A percentile compares a stretch with the other conserved stretches of the same genome.
Evolutionary conservation across 2,113 vertebrate species (phyloP).

Genomic region (Xiphophorus couchianus): DNA sequence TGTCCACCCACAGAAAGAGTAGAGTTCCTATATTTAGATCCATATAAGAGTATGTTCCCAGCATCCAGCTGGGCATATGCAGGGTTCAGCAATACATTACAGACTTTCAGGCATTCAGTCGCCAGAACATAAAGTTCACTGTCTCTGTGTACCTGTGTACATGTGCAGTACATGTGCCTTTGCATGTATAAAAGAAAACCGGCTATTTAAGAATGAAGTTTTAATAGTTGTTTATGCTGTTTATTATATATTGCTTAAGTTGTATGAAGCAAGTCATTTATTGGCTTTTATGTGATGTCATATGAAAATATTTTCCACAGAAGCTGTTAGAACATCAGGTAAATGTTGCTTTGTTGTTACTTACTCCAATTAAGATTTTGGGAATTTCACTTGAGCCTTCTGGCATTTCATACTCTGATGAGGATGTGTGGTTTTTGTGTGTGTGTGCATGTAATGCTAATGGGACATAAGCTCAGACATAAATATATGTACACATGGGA

Average conservation of each 20-base stretch:
- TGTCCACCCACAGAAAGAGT: constrained; percentile 49
- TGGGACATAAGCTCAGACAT: background rate
- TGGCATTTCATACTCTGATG: background rate
- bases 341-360: constrained; percentile 9
- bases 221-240: background rate
- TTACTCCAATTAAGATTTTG: constrained; percentile 16
- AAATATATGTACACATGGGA: background rate
- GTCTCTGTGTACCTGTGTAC: background rate
- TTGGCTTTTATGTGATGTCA: constrained; percentile 12
- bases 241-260: constrained; percentile 3
- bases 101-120: constrained; percentile 34
- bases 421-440: background rate
- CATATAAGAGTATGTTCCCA: constrained; percentile 58
- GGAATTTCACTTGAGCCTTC: background rate
- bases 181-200: constrained; percentile 1
- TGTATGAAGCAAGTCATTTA: background rate
- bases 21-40: constrained; percentile 71
- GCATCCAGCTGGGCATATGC: constrained; percentile 57
- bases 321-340: constrained; percentile 28
- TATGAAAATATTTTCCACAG: background rate
- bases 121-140: background rate
- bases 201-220: background rate
- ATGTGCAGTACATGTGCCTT: constrained; percentile 1
- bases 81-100: constrained; percentile 44
- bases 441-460: constrained; percentile 1